A percentile compares a stretch with the other conserved stretches of the same genome.
Conservation (phyloP, 2,797 vertebrate species). For the Eupleurogrammus muticus region DNA sequence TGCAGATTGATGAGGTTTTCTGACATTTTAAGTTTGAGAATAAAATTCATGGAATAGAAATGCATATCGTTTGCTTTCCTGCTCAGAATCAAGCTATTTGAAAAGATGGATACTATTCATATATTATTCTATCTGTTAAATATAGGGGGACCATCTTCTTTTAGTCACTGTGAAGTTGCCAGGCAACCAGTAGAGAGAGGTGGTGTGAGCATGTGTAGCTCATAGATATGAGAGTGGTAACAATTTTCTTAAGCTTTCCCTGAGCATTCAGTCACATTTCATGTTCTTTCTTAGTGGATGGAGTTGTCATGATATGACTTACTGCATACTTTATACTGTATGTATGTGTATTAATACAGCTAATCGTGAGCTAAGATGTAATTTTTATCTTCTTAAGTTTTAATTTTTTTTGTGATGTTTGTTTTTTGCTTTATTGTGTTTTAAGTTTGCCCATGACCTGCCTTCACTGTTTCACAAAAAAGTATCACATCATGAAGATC, state of each 20-base stretch:
- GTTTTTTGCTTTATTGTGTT: neutral
- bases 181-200: neutral
- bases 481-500: neutral
- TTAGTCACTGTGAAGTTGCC: neutral
- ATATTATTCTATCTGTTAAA: neutral
- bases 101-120: neutral
- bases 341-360: too few relatives aligned
- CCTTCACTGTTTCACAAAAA: neutral
- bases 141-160: neutral
- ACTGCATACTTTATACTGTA: too few relatives aligned
- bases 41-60: neutral
- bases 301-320: neutral
- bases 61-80: too few relatives aligned
- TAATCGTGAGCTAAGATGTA: neutral
- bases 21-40: neutral
- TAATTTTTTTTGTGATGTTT: neutral
- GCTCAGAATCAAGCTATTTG: neutral
- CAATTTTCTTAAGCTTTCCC: neutral
- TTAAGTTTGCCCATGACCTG: slow-evolving; percentile 4
- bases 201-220: neutral
- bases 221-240: neutral
- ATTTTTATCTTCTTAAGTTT: neutral
- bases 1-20: neutral
- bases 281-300: neutral
- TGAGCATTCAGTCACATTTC: neutral